phyloP scores from a whole-genome alignment of 35 echinoderm and acorn worm species.

The Diadema setosum region DNA sequence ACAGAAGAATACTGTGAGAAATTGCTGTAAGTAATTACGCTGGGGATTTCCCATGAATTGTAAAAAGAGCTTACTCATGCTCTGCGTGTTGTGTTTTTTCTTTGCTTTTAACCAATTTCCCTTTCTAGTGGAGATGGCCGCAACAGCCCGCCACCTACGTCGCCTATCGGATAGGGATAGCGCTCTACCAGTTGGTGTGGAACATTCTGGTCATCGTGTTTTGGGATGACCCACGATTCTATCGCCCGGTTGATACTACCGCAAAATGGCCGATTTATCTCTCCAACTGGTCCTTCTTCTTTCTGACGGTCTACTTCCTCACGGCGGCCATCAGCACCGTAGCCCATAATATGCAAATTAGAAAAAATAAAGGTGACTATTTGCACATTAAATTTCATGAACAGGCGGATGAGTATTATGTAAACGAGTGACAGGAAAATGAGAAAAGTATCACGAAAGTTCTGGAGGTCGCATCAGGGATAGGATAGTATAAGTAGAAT shows the following conservation, averaged over 20 bases:
- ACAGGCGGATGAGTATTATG: too few species aligned
- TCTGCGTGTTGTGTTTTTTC: too few species aligned
- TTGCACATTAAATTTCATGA: too few species aligned
- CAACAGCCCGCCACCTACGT: conserved; percentile 33
- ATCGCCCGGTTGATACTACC: conserved; percentile 31
- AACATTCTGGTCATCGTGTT: conserved; percentile 34
- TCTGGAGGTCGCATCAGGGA: too few species aligned
- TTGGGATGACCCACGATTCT: conserved; percentile 60
- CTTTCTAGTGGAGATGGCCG: background rate
- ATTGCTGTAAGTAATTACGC: too few species aligned
- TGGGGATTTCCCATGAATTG: too few species aligned
- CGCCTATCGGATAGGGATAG: conserved; percentile 44
- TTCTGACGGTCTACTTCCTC: conserved; percentile 55
- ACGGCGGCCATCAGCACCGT: conserved; percentile 2
- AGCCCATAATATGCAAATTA: background rate
- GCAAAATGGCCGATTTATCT: conserved; percentile 81
- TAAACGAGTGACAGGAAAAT: too few species aligned
- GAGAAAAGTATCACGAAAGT: too few species aligned
- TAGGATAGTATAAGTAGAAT: too few species aligned
- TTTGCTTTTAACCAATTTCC: background rate
- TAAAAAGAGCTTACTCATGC: too few species aligned
- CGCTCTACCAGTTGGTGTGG: conserved; percentile 65
- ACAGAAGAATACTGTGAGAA: too few species aligned
- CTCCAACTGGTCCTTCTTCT: conserved; percentile 58
- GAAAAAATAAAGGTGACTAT: background rate